These are phyloP conservation scores for Oncopodura yosiiana DNA, from an alignment of 1,140 invertebrate genomes.

Conservation along the genomic window DNA sequence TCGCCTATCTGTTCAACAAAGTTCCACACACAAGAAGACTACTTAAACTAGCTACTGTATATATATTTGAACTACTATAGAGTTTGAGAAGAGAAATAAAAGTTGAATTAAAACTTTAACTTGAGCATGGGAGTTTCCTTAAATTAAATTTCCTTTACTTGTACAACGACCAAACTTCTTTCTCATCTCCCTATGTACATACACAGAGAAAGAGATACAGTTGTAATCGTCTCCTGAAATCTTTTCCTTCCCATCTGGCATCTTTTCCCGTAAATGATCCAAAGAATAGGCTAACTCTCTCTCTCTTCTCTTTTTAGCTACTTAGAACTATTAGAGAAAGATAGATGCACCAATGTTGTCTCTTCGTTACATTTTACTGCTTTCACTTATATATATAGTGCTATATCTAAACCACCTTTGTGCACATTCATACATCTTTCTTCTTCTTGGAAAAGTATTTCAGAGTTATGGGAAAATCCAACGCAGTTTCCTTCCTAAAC, in stretches of 20 bases:
- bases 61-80: background rate
- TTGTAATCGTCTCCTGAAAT: conserved; percentile 31
- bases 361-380: background rate
- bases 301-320: background rate
- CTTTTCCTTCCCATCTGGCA: conserved; percentile 34
- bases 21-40: background rate
- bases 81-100: conserved; percentile 21
- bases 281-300: conserved; percentile 18
- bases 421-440: conserved; percentile 1
- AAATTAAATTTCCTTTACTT: conserved; percentile 33
- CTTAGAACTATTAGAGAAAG: conserved; percentile 7
- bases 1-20: background rate
- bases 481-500: too few relatives aligned
- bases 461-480: too few relatives aligned
- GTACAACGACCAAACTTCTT: background rate
- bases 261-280: conserved; percentile 32
- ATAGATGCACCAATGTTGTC: too few relatives aligned
- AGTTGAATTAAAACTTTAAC: conserved; percentile 33
- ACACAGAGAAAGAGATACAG: background rate
- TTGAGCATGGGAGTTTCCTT: conserved; percentile 31
- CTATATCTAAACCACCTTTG: background rate
- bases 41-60: background rate
- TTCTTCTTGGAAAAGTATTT: too few relatives aligned
- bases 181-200: background rate
- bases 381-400: too few relatives aligned